Evolutionary conservation across 2,888 invertebrate genomes (phyloP).

Genomic region (Microplitis deprimator): DNA sequence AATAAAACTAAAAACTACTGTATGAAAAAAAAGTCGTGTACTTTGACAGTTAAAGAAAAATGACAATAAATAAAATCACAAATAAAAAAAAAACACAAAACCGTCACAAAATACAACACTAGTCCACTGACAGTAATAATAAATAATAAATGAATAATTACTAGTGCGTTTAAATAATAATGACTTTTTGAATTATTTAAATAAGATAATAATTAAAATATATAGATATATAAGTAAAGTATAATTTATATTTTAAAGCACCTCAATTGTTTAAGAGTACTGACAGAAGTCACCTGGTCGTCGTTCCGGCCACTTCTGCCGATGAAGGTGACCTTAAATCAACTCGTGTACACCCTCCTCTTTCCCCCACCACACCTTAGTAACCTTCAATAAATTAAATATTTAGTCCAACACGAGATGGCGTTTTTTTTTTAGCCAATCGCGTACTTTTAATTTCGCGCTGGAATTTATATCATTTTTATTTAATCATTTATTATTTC

Average conservation of each 20-base stretch:
- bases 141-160: neutral
- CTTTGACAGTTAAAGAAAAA: neutral
- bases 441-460: neutral
- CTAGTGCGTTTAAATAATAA: neutral
- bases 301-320: slow-evolving; percentile 49
- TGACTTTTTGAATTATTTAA: neutral
- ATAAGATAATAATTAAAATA: neutral
- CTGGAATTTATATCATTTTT: slow-evolving; percentile 6
- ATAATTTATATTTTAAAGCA: neutral
- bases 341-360: slow-evolving; percentile 45
- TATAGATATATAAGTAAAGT: neutral
- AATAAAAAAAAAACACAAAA: neutral
- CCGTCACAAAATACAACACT: neutral
- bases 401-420: slow-evolving; percentile 1
- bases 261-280: slow-evolving; percentile 39
- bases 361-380: slow-evolving; percentile 31
- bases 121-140: neutral
- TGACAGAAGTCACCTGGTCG: slow-evolving; percentile 58
- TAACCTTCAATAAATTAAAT: slow-evolving; percentile 17
- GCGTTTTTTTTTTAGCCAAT: slow-evolving; percentile 7
- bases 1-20: neutral
- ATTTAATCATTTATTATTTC: neutral
- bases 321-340: slow-evolving; percentile 68
- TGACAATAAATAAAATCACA: neutral
- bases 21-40: neutral